Base-by-base conservation (phyloP, 2,797 vertebrate species). In the Lophura swinhoii region DNA sequence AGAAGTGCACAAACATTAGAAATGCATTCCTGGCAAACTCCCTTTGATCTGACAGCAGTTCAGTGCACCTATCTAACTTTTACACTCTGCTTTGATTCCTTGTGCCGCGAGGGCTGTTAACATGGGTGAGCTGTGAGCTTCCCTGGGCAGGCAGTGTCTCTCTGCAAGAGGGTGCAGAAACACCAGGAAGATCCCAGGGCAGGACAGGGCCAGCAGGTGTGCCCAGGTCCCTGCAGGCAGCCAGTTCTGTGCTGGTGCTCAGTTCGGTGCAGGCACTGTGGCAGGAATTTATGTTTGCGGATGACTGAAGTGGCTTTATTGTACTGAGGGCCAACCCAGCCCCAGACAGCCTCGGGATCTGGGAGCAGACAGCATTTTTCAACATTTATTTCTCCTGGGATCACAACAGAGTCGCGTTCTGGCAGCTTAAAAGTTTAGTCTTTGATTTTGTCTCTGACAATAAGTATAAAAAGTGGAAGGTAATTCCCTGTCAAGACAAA, bases 21-120 rank as follows among this genome's bases (percentile, higher is more conserved):
- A 72, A 71, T 31, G 29, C 26, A 71, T 41, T 51, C 81, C 44
- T 82, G 69, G 37, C 14, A 51, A 55, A 14, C 21, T 49, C n/a
- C n/a, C 46, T 53, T 71, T 72, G 0, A 2, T 39, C 5, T 59
- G 59, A 63, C n/a, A n/a, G 0, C 4, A 33, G 41, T 9, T 84
- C 37, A 2, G 21, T 28, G 18, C 0, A 2, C 4, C 33, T 14
- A 15, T 35, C 41, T 48, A 3, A 18, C 22, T 26, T 53, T 20
- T 9, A 21, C 5, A 2, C 1, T 1, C 64, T 84, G 51, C 35
- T 49, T 78, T 17, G 8, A 59, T 67, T 46, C 11, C 31, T 33
- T 28, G 17, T 8, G 2, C 44, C 7, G 49, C 48, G 22, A 83
- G 77, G 43, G 13, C 48, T 37, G 23, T 31, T 48, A 44, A 48